phyloP scores from a whole-genome alignment of 2,113 vertebrate genomes.

The Psophia crepitans region DNA sequence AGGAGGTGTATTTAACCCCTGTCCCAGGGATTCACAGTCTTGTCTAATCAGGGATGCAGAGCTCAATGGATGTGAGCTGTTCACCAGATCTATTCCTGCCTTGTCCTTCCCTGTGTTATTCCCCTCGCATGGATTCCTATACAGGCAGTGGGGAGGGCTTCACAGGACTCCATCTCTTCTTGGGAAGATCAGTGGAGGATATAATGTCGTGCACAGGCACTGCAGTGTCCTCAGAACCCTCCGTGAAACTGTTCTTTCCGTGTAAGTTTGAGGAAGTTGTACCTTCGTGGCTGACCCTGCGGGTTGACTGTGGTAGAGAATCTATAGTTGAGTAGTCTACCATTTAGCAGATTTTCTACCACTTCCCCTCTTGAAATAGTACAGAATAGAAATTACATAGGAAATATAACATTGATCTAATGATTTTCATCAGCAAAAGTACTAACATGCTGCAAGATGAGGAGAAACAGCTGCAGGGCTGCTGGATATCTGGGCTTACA shows the following conservation, averaged over 20 bases:
- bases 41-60: neutral
- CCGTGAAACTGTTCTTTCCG: accelerated
- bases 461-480: neutral
- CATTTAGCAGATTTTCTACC: neutral
- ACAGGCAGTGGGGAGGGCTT: neutral
- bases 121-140: neutral
- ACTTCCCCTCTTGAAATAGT: neutral
- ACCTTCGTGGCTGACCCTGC: neutral
- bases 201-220: too few species aligned
- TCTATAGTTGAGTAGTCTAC: neutral
- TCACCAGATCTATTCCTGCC: neutral
- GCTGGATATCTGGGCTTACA: neutral
- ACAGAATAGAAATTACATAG: neutral
- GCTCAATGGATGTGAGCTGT: neutral
- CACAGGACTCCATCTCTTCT: neutral
- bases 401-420: neutral
- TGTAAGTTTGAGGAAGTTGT: neutral
- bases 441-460: neutral
- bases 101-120: neutral
- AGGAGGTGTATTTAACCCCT: neutral
- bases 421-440: neutral
- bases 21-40: neutral
- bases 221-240: neutral
- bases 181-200: neutral
- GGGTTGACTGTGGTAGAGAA: neutral